A percentile compares a stretch with the other conserved stretches of the same genome.
Evolutionary conservation across 1,140 invertebrate genomes (phyloP).

Genomic region (Zaprionus lachaisei): DNA sequence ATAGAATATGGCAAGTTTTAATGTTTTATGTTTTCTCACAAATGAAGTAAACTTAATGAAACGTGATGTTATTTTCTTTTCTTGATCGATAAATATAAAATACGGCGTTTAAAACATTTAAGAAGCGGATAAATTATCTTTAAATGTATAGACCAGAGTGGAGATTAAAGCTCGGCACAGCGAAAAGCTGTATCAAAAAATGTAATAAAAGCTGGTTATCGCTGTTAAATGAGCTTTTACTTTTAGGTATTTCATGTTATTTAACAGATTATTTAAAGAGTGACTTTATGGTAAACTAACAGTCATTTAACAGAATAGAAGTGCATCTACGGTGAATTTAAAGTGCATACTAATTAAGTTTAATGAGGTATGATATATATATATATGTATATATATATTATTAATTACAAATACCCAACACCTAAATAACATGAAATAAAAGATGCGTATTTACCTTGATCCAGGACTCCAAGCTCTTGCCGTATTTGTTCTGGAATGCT

Average conservation of each 20-base stretch:
- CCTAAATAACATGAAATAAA: constrained; percentile 19
- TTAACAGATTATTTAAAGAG: neutral
- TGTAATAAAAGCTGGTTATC: neutral
- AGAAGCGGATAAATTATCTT: neutral
- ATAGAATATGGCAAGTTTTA: constrained; percentile 81
- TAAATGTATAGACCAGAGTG: neutral
- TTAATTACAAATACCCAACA: constrained; percentile 23
- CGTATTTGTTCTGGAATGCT: constrained; percentile 93
- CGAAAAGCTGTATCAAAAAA: neutral
- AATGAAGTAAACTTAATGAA: constrained; percentile 45
- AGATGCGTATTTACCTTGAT: constrained; percentile 89
- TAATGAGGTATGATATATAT: too few species aligned
- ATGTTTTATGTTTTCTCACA: constrained; percentile 68
- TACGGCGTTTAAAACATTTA: neutral
- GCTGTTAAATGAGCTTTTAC: neutral
- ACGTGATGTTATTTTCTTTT: constrained; percentile 7
- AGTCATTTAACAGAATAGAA: neutral
- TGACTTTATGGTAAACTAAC: neutral
- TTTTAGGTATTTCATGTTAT: neutral
- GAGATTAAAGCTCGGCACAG: neutral
- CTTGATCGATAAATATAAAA: constrained; percentile 8
- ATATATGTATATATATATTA: too few species aligned
- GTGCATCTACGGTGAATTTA: neutral
- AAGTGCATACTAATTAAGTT: neutral
- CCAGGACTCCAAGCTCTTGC: constrained; percentile 92